Evolutionary conservation across 2,797 vertebrate genomes (phyloP).

Genomic region (Phoebastria nigripes): DNA sequence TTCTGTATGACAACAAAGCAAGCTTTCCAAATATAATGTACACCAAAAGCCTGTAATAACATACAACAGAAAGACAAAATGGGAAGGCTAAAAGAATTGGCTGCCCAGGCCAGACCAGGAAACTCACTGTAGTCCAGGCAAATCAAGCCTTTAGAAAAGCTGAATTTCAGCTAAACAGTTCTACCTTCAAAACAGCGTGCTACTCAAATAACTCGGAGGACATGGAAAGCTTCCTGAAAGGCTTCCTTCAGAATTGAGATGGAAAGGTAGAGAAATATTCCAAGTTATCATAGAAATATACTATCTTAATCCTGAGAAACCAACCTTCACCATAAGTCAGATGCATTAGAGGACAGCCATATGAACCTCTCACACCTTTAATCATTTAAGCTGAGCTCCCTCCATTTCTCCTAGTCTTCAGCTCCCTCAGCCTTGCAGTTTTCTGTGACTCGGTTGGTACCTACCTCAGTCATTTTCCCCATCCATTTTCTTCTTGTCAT

Average conservation of each 20-base stretch:
- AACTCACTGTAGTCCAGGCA: neutral
- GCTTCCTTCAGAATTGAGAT: neutral
- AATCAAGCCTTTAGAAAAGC: neutral
- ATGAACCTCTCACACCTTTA: neutral
- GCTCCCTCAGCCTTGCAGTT: neutral
- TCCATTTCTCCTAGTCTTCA: neutral
- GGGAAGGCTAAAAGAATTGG: neutral
- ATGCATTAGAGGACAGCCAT: neutral
- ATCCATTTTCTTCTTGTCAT: neutral
- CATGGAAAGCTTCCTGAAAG: neutral
- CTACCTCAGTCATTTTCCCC: neutral
- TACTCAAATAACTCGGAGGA: neutral
- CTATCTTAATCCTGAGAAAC: neutral
- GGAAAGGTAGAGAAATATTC: neutral
- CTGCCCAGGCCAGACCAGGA: neutral
- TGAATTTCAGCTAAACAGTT: neutral
- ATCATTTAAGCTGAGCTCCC: neutral
- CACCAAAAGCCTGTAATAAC: neutral
- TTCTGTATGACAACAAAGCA: neutral
- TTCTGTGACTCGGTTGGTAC: neutral
- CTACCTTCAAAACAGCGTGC: neutral
- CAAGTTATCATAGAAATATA: neutral
- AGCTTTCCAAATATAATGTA: neutral
- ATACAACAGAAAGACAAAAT: neutral
- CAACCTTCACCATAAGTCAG: rapidly evolving